Conservation (phyloP, 1,140 invertebrate genomes). For the Pseudachorutes palmiensis region DNA sequence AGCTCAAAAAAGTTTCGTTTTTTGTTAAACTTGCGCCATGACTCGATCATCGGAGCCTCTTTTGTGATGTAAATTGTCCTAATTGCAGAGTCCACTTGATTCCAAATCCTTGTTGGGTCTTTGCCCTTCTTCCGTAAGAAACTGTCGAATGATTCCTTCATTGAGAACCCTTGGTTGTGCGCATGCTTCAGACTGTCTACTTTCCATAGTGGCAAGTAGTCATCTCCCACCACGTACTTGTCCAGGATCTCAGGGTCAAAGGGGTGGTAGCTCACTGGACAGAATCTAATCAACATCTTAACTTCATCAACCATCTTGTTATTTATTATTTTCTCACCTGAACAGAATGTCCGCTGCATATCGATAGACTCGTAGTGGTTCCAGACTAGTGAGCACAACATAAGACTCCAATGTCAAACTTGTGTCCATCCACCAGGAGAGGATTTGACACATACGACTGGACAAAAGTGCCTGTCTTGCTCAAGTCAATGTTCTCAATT, state of each 20-base stretch:
- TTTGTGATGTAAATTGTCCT: conserved; percentile 63
- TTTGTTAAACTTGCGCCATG: conserved; percentile 42
- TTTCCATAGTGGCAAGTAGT: conserved; percentile 91
- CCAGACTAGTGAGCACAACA: conserved; percentile 79
- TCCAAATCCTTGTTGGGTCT: conserved; percentile 68
- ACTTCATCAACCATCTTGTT: background rate
- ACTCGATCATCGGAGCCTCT: conserved; percentile 52
- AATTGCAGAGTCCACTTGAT: conserved; percentile 69
- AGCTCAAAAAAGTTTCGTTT: conserved; percentile 84
- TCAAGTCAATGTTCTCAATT: conserved; percentile 61
- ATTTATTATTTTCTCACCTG: conserved; percentile 55
- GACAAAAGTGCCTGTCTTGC: conserved; percentile 69
- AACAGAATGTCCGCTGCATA: conserved; percentile 82
- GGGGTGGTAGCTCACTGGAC: conserved; percentile 82
- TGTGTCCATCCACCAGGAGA: conserved; percentile 68
- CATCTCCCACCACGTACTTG: conserved; percentile 90
- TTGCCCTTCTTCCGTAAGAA: conserved; percentile 45
- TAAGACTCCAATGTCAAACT: conserved; percentile 97
- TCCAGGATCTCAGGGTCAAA: conserved; percentile 71
- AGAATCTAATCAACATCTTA: conserved; percentile 58
- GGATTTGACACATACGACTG: conserved; percentile 70
- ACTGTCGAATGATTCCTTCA: conserved; percentile 78
- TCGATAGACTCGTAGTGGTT: conserved; percentile 80
- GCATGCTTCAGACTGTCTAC: conserved; percentile 72
- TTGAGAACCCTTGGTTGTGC: conserved; percentile 70